Conservation (phyloP, 2,113 vertebrate genomes). For the Bungarus multicinctus region DNA sequence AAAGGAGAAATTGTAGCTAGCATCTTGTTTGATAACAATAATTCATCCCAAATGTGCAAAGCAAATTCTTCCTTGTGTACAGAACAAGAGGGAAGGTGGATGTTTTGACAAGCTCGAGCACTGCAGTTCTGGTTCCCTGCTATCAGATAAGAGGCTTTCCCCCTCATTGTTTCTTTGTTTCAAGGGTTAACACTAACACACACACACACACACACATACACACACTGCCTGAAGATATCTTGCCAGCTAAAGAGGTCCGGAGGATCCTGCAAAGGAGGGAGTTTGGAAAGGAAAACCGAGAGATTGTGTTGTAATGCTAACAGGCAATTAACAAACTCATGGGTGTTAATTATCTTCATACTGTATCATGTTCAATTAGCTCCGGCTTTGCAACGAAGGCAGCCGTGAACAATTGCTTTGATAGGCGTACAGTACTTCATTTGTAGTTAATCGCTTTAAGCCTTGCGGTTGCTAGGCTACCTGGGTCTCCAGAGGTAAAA, state of each 20-base stretch:
- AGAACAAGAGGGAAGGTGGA: conserved; percentile 38
- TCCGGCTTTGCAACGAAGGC: conserved; percentile 86
- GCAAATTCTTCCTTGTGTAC: conserved; percentile 66
- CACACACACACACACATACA: neutral
- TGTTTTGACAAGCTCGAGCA: conserved; percentile 59
- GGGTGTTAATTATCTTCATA: conserved; percentile 87
- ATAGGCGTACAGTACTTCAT: conserved; percentile 86
- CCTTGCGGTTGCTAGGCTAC: conserved; percentile 88
- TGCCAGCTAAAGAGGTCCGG: conserved; percentile 65
- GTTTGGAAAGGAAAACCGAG: conserved; percentile 68
- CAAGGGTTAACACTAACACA: conserved; percentile 17
- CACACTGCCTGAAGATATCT: conserved; percentile 45
- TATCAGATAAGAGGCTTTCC: neutral
- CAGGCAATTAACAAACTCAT: conserved; percentile 89
- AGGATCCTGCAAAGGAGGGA: conserved; percentile 67
- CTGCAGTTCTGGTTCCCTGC: conserved; percentile 7
- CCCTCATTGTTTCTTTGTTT: conserved; percentile 55
- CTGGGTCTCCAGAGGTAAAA: conserved; percentile 80
- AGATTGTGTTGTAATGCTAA: conserved; percentile 83
- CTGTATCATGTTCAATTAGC: conserved; percentile 88
- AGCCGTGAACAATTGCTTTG: conserved; percentile 85
- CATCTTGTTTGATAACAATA: conserved; percentile 66
- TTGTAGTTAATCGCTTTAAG: conserved; percentile 93
- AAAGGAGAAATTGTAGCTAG: conserved; percentile 66
- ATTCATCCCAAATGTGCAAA: conserved; percentile 67